These are phyloP conservation scores for Chiroxiphia lanceolata DNA, from an alignment of 2,797 vertebrate species.

Conservation along the genomic window DNA sequence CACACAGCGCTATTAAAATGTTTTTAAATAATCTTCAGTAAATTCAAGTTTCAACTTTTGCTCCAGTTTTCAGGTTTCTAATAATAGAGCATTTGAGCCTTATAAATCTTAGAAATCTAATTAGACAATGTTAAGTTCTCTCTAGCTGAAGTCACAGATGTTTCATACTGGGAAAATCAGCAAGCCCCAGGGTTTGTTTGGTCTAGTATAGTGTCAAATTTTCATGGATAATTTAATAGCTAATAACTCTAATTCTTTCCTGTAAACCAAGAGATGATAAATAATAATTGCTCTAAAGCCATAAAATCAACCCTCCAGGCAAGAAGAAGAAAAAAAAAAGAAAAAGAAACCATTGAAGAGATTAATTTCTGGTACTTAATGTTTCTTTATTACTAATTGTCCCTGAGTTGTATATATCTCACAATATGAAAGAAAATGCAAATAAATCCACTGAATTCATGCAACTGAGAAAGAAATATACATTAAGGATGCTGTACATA, in stretches of 20 bases:
- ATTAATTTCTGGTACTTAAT: constrained; percentile 76
- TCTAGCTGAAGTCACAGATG: constrained; percentile 80
- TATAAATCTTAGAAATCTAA: constrained; percentile 80
- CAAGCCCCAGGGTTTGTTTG: constrained; percentile 82
- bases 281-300: constrained; percentile 78
- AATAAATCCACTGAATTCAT: constrained; percentile 37
- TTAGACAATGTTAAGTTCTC: constrained; percentile 79
- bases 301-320: constrained; percentile 81
- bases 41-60: constrained; percentile 65
- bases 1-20: constrained; percentile 14
- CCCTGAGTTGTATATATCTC: constrained; percentile 45
- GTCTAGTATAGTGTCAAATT: constrained; percentile 81
- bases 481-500: not conserved
- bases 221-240: constrained; percentile 87
- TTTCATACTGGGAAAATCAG: constrained; percentile 81
- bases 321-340: constrained; percentile 43
- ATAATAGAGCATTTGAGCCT: constrained; percentile 69
- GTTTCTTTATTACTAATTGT: constrained; percentile 67
- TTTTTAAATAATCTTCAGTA: constrained; percentile 70
- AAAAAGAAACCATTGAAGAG: constrained; percentile 65
- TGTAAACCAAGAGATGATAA: constrained; percentile 81
- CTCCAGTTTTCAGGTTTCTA: constrained; percentile 68
- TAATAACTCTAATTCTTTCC: constrained; percentile 83
- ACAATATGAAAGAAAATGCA: constrained; percentile 41
- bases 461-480: constrained; percentile 27